Conservation (phyloP, 1,140 invertebrate species). For the Laupala kohalensis region DNA sequence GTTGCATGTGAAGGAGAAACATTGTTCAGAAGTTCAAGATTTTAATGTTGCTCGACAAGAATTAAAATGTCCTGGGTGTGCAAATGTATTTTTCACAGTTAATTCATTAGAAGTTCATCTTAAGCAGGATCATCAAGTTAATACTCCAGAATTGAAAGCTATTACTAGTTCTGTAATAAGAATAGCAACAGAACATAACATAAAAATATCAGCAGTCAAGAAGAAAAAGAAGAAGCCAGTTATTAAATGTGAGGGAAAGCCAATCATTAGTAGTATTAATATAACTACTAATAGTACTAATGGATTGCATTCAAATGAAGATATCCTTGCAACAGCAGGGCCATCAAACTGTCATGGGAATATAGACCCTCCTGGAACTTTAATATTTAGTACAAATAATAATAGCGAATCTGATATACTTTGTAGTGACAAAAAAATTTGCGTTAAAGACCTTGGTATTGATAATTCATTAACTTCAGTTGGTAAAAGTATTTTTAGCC, state of each 20-base stretch:
- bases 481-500: too few species aligned
- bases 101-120: slow-evolving; percentile 32
- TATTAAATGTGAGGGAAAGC: background rate
- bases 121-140: slow-evolving; percentile 16
- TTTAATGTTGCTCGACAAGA: background rate
- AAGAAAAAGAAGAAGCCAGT: background rate
- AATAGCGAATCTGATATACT: background rate
- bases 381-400: background rate
- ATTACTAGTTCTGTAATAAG: background rate
- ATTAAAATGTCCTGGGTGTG: slow-evolving; percentile 29
- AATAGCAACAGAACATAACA: background rate
- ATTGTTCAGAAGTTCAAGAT: slow-evolving; percentile 12
- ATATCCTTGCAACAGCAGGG: too few species aligned
- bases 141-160: background rate
- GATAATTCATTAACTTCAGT: too few species aligned
- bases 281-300: too few species aligned
- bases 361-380: background rate
- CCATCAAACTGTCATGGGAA: too few species aligned
- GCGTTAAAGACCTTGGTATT: background rate
- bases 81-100: slow-evolving; percentile 31
- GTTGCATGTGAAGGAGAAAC: slow-evolving; percentile 20
- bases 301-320: too few species aligned
- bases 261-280: too few species aligned
- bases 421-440: background rate
- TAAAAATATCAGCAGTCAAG: background rate